These are phyloP conservation scores for Bombus turneri DNA, from an alignment of 1,140 invertebrate genomes.

Conservation along the genomic window DNA sequence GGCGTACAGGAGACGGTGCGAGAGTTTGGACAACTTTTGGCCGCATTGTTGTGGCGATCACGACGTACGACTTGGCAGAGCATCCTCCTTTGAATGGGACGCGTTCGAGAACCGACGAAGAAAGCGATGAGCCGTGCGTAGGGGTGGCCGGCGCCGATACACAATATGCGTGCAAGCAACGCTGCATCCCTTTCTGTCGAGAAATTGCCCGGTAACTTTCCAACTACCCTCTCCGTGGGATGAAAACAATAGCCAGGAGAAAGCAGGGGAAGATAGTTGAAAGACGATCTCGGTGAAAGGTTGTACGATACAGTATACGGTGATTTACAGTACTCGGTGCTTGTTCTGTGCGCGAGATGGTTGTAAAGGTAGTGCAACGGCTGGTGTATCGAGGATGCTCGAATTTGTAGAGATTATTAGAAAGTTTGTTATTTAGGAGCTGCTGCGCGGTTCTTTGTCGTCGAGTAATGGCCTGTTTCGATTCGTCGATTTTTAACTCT, in stretches of 20 bases:
- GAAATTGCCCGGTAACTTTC: slow-evolving; percentile 59
- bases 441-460: not conserved
- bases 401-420: slow-evolving; percentile 4
- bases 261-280: not conserved
- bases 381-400: not conserved
- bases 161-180: slow-evolving; percentile 55
- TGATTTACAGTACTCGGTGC: slow-evolving; percentile 17
- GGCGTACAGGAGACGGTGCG: slow-evolving; percentile 25
- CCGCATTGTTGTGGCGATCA: slow-evolving; percentile 71
- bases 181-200: not conserved
- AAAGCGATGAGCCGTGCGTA: slow-evolving; percentile 14
- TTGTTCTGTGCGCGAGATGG: not conserved
- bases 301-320: not conserved
- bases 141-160: slow-evolving; percentile 30
- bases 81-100: slow-evolving; percentile 30
- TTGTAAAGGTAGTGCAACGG: not conserved
- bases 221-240: slow-evolving; percentile 12
- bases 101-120: not conserved
- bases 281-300: not conserved
- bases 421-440: not conserved
- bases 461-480: not conserved
- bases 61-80: slow-evolving; percentile 70
- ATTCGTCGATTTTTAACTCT: not conserved
- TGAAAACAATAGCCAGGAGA: slow-evolving; percentile 55
- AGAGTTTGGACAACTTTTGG: slow-evolving; percentile 70